A percentile compares a stretch with the other conserved stretches of the same genome.
Evolutionary conservation across 2,888 invertebrate species (phyloP).

Genomic region (Odontomyia ornata): DNA sequence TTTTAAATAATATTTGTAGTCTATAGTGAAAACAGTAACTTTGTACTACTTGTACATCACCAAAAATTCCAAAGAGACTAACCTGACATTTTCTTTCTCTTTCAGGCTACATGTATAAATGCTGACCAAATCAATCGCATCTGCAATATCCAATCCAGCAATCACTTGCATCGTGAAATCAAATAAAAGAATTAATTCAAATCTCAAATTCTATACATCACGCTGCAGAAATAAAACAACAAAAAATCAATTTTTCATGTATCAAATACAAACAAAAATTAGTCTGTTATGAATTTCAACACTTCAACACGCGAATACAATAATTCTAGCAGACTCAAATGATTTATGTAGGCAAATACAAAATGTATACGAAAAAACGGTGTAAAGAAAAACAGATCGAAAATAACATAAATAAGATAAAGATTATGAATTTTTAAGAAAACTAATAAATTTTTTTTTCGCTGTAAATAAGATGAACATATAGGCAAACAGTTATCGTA

Average conservation of each 20-base stretch:
- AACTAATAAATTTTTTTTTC: neutral
- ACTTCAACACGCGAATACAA: neutral
- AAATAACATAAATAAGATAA: conserved; percentile 19
- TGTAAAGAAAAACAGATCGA: conserved; percentile 12
- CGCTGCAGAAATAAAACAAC: too few species aligned
- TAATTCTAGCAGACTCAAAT: neutral
- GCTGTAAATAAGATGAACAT: conserved; percentile 22
- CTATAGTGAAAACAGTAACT: too few species aligned
- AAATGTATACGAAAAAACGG: conserved; percentile 40
- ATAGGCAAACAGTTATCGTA: conserved; percentile 17
- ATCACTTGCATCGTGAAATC: neutral
- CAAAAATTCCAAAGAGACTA: too few species aligned
- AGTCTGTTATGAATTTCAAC: neutral
- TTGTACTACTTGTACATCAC: too few species aligned
- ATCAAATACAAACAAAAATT: neutral
- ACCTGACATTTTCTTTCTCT: neutral
- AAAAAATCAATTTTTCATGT: neutral
- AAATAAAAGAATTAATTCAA: neutral
- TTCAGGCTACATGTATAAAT: conserved; percentile 37
- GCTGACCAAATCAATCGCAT: conserved; percentile 27
- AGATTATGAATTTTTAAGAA: conserved; percentile 3
- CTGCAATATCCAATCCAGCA: conserved; percentile 26
- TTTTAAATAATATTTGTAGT: too few species aligned
- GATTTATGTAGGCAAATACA: neutral
- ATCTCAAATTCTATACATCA: conserved; percentile 1